These are phyloP conservation scores for Hippopotamus amphibius DNA, from an alignment of 2,113 vertebrate genomes.

Conservation along the genomic window DNA sequence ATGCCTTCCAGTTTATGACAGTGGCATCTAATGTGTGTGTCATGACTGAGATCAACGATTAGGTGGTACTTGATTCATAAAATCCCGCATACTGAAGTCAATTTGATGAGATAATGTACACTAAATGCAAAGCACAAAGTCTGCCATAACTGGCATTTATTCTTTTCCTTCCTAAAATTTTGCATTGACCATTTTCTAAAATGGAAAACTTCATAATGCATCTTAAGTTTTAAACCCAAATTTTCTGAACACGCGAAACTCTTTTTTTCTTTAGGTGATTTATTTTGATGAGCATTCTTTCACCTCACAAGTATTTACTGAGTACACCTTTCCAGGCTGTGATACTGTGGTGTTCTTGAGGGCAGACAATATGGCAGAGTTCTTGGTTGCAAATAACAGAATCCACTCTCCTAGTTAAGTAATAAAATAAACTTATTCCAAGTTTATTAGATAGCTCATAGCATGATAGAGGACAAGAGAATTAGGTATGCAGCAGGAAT, in stretches of 20 bases:
- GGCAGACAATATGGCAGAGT: background rate
- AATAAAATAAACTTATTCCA: background rate
- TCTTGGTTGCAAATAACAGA: background rate
- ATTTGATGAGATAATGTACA: background rate
- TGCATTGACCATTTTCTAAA: background rate
- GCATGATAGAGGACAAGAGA: background rate
- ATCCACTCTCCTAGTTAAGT: background rate
- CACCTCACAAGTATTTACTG: background rate
- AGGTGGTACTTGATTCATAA: background rate
- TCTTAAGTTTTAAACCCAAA: background rate
- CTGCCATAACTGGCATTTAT: background rate
- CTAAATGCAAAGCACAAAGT: background rate
- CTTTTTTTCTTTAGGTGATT: background rate
- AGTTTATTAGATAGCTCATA: background rate
- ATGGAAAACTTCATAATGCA: background rate
- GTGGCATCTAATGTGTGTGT: background rate
- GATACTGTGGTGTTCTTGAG: background rate
- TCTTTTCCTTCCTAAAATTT: background rate
- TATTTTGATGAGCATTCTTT: background rate
- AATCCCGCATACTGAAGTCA: background rate
- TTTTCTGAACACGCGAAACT: background rate
- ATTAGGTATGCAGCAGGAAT: background rate
- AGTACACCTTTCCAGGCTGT: background rate
- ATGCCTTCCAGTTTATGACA: background rate
- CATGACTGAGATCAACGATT: background rate